A percentile compares a stretch with the other conserved stretches of the same genome.
These are phyloP conservation scores for Polypedilum pembai DNA, from an alignment of 1,140 invertebrate genomes.

Conservation along the genomic window DNA sequence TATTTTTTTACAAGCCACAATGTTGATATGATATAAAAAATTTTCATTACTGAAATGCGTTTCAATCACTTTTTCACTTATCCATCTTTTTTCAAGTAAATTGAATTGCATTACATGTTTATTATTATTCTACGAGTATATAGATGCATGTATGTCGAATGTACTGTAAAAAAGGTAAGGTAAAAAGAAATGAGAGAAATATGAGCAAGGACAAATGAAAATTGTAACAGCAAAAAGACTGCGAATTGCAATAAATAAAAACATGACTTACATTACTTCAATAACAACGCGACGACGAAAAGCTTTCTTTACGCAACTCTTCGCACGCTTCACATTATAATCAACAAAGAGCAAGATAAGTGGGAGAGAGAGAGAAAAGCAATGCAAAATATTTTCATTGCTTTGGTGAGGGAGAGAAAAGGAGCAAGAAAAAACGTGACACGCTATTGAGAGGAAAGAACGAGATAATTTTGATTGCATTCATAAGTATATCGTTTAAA, in stretches of 20 bases:
- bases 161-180: not conserved
- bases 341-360: conserved; percentile 10
- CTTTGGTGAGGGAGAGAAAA: not conserved
- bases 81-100: too few species aligned
- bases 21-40: too few species aligned
- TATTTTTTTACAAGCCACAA: too few species aligned
- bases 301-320: conserved; percentile 16
- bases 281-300: not conserved
- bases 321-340: conserved; percentile 17
- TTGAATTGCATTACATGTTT: not conserved
- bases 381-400: not conserved
- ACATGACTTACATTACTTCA: conserved; percentile 1
- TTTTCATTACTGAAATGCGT: too few species aligned
- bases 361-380: not conserved
- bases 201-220: not conserved
- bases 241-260: conserved; percentile 12
- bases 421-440: not conserved
- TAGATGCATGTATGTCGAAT: not conserved
- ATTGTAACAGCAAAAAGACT: not conserved
- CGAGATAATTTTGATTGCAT: not conserved
- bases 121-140: not conserved
- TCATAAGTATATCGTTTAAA: conserved; percentile 1
- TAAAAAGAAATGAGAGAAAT: conserved; percentile 6
- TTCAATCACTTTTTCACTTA: too few species aligned
- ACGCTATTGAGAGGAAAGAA: not conserved